Evolutionary conservation across 2,113 vertebrate species (phyloP).

Genomic region (Collichthys lucidus): DNA sequence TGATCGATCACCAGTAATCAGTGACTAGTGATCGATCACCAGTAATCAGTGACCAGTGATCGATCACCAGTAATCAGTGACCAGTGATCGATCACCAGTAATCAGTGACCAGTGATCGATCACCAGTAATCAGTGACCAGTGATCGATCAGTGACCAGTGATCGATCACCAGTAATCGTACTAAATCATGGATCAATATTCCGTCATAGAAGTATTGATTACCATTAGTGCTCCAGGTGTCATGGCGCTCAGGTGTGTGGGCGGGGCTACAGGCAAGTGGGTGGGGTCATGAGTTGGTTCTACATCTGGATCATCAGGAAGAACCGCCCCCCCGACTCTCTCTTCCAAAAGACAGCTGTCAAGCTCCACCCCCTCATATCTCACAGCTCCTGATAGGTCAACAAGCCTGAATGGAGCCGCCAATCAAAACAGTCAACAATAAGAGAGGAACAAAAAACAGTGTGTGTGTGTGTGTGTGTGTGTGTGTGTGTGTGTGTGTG

Average conservation of each 20-base stretch:
- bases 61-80: too few relatives aligned
- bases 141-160: too few relatives aligned
- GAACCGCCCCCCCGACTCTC: constrained; percentile 61
- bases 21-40: too few relatives aligned
- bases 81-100: too few relatives aligned
- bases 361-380: constrained; percentile 86
- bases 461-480: background rate
- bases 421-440: constrained; percentile 16
- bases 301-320: constrained; percentile 74
- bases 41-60: too few relatives aligned
- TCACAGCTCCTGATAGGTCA: constrained; percentile 88
- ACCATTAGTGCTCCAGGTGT: constrained; percentile 67
- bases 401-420: constrained; percentile 82
- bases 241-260: constrained; percentile 59
- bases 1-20: too few relatives aligned
- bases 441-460: background rate
- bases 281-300: constrained; percentile 78
- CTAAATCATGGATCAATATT: too few relatives aligned
- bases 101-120: too few relatives aligned
- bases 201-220: background rate
- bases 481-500: background rate
- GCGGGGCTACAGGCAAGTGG: constrained; percentile 53
- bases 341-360: constrained; percentile 89
- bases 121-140: too few relatives aligned
- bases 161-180: too few relatives aligned